Conservation (phyloP, 2,113 vertebrate genomes). For the Malurus alboscapulatus region DNA sequence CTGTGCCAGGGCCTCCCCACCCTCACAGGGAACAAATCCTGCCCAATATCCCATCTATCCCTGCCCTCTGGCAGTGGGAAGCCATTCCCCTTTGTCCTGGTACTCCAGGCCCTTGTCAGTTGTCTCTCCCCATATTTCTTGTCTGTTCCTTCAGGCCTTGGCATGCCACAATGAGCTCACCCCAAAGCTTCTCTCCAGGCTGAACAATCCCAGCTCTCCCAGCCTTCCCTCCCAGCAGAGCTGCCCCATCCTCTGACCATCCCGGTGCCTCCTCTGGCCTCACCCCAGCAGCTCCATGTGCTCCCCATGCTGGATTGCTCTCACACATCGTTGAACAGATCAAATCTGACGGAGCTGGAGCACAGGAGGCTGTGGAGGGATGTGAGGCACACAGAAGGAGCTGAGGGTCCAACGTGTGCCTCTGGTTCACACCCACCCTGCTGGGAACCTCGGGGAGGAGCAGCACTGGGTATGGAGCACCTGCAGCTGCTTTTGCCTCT, state of each 20-base stretch:
- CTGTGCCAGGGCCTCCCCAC: background rate
- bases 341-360: background rate
- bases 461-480: background rate
- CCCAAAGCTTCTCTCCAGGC: background rate
- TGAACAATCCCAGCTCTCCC: background rate
- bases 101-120: background rate
- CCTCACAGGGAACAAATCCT: background rate
- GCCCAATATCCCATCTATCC: background rate
- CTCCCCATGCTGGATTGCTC: background rate
- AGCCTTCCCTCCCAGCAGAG: background rate
- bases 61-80: background rate
- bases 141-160: background rate
- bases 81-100: background rate
- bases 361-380: background rate
- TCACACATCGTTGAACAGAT: background rate
- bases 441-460: background rate
- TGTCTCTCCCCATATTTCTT: background rate
- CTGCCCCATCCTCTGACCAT: background rate
- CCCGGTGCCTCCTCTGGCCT: background rate
- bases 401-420: background rate
- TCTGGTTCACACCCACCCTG: too few relatives aligned
- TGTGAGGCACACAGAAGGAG: background rate
- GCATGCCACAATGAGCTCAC: background rate
- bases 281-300: background rate
- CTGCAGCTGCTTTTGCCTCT: background rate